Evolutionary conservation across 2,113 vertebrate genomes (phyloP).

Genomic region (Chauna torquata): DNA sequence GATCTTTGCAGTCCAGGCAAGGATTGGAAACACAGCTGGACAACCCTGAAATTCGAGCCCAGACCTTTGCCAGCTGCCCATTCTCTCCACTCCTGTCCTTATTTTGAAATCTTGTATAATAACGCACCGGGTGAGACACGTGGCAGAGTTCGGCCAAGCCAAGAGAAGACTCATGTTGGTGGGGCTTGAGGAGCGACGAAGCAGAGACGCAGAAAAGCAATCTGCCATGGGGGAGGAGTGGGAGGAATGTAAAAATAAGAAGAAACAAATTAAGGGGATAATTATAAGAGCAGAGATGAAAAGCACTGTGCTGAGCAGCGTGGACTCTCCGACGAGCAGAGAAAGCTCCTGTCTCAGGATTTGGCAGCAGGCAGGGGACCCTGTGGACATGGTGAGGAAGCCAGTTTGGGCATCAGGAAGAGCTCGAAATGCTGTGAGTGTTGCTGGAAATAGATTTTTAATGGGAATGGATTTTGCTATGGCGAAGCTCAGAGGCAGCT

Average conservation of each 20-base stretch:
- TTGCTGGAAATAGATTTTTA: not conserved
- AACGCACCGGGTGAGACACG: accelerated
- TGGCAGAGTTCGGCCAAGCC: accelerated
- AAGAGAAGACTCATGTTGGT: accelerated
- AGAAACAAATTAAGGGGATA: not conserved
- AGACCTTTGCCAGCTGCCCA: accelerated
- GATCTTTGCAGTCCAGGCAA: not conserved
- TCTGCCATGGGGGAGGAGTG: not conserved
- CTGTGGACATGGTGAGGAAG: not conserved
- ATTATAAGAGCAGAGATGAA: not conserved
- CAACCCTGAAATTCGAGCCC: not conserved
- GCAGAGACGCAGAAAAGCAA: accelerated
- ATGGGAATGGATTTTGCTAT: not conserved
- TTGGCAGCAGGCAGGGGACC: not conserved
- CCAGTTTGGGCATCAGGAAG: not conserved
- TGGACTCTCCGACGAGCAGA: not conserved
- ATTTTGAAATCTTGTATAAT: not conserved
- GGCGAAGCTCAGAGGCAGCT: accelerated
- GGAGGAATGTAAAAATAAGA: not conserved
- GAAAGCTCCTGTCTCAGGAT: not conserved
- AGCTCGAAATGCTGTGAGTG: not conserved
- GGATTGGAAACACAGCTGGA: not conserved
- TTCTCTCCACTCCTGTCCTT: accelerated
- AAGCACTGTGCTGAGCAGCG: accelerated
- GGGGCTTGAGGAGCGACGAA: not conserved